Base-by-base conservation (phyloP, 2,888 invertebrate species). In the Pyralis farinalis region DNA sequence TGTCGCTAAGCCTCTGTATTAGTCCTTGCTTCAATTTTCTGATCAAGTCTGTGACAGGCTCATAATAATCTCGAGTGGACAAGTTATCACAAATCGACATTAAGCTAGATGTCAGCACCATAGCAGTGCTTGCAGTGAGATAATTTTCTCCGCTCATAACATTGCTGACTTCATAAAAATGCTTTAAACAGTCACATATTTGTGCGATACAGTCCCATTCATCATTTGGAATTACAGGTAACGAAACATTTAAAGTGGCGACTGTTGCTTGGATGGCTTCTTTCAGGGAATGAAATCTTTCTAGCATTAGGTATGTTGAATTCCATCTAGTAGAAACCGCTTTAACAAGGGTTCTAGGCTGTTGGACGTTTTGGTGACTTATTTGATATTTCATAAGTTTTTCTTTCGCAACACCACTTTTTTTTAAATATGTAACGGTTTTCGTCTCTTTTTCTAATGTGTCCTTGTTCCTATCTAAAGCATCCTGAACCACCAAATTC, bases 291-390 rank as follows among this genome's bases (percentile, higher is more conserved):
- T 5, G 12, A 36, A 41, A 47, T 29, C 47, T 12, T 11, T 40
- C 36, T 37, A 47, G 29, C 44, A 44, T 47, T 22, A 44, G 11
- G 29, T 43, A 47, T 22, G 39, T 45, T 21, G 45, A 45, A 22
- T 41, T 44, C 38, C 44, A 41, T 21, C 37, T 41, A 8, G 41
- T 41, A 7, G 37, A 35, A 28, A 40, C 21, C n/a, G 36, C 36
- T 29, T 28, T 34, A 21, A 44, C 9, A 29, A 44, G 34, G 16
- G 31, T 27, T 27, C 31, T 41, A 9, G 41, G 32, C 27, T 31
- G 35, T 20, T 32, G 22, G 16, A 40, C 12, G 32, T 40, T 40
- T 40, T 40, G 36, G 7, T 36, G 29, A 10, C 22, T 40, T 5
- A 34, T 12, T 35, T 44, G 40, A 21, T 44, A 44, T 40, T 44